Conservation (phyloP, 2,113 vertebrate species). For the Serinus canaria region DNA sequence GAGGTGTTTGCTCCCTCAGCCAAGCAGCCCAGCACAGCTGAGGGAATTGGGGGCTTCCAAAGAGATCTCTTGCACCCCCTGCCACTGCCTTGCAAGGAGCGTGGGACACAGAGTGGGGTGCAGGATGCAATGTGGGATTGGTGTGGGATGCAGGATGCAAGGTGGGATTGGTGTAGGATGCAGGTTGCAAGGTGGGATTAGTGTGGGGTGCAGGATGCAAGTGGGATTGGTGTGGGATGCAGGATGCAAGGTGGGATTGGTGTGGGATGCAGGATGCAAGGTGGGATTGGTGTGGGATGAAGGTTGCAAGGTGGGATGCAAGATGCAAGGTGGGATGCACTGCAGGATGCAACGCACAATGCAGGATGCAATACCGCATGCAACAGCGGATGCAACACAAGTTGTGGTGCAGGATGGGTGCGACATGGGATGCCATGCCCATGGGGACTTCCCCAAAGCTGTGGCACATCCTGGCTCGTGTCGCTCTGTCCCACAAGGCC, state of each 20-base stretch:
- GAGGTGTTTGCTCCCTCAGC: not conserved
- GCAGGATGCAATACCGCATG: not conserved
- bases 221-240: not conserved
- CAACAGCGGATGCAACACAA: not conserved
- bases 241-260: too few species aligned
- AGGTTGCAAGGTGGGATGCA: not conserved
- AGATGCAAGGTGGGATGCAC: not conserved
- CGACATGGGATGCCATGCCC: rapidly evolving
- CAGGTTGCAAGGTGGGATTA: too few species aligned
- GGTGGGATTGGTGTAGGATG: not conserved
- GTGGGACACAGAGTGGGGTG: rapidly evolving
- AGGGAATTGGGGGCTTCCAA: not conserved
- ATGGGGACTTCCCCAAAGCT: not conserved
- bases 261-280: not conserved
- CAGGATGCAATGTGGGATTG: not conserved
- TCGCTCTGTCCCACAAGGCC: not conserved
- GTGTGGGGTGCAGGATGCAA: not conserved
- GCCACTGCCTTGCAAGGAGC: rapidly evolving
- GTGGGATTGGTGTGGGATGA: not conserved
- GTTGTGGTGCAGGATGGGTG: not conserved
- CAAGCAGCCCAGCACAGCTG: rapidly evolving
- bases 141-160: rapidly evolving
- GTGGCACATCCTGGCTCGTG: not conserved
- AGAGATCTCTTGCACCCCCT: not conserved
- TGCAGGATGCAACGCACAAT: not conserved